Base-by-base conservation (phyloP, 2,888 invertebrate genomes). In the Amphiduros pacificus region DNA sequence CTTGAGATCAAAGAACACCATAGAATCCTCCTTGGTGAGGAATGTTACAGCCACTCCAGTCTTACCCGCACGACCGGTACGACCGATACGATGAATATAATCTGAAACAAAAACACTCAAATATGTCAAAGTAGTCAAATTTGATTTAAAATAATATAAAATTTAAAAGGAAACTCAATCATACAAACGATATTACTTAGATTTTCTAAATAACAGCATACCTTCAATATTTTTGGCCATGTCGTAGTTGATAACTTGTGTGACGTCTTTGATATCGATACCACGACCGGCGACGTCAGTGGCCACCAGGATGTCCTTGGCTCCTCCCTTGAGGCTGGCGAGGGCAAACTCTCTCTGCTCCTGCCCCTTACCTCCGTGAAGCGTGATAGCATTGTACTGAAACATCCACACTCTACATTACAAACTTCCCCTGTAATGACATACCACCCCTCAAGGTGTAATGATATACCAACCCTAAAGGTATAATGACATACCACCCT, bases 231-330 rank as follows among this genome's bases (percentile, higher is more conserved):
- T 89, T 84, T 99, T 99, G 0, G 99, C 97, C 99, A 99, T 99
- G 80, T 99, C 99, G 77, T 99, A 99, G 83, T 99, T 99, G 74
- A 99, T 94, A 67, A 99, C 99, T 84, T 99, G 87, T 6, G 97
- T 95, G 2, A 99, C 99, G 82, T 99, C 98, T 82, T 99, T 98
- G 80, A 99, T 98, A 80, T 99, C 99, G 72, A 99, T 99, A 93
- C 99, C 99, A 88, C 99, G 91, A 72, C 99, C 99, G 71, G 99
- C 99, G 0, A 99, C 99, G 83, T 99, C 98, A 0, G 99, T 99
- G 0, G 99, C 99, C 44, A 99, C 99, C 73, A 99, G 85, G 77
- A 99, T 99, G 80, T 99, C 97, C 82, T 98, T 98, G 0, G 91
- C 88, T 4, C 98, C 98, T 58, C 90, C 89, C 82, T 99, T 99